Evolutionary conservation across 2,797 vertebrate species (phyloP), one percentile per base, ranked within the genome.

Genomic region (Tenualosa thibaudeaui): DNA sequence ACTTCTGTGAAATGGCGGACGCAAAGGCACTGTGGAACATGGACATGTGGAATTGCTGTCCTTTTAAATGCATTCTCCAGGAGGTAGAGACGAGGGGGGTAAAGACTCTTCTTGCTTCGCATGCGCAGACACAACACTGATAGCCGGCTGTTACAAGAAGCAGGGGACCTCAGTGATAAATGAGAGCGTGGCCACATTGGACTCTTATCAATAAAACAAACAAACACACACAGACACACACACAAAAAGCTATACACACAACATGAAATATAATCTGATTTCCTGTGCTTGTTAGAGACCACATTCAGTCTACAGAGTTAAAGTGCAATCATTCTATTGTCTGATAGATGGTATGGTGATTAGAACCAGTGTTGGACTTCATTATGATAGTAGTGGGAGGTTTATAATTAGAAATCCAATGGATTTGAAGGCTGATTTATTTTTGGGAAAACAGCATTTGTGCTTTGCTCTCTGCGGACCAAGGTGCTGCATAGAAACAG

Each of bases 401-500:
- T 75, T 86, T 78, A 86, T 86, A 86, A 87, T 88, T 90, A 89
- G 85, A 84, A 53, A 84, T 81, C 71, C 65, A 54, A 58, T 37
- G 46, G 71, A 85, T 84, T 83, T 81, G 81, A 87, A 56, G 37
- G 87, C 71, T 86, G 81, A 84, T 86, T 87, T 89, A 89, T 89
- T 89, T 87, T 46, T 15, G 83, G 65, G 83, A 87, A 87, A 85
- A 81, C 71, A 81, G 68, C 50, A 49, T 85, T 89, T 85, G 86
- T 71, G 49, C 82, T 24, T 49, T 37, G 81, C 85, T 56, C 85
- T 86, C 46, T 17, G 40, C 10, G 15, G 50, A 81, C 17, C 12
- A 37, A 82, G 65, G 40, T 87, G 89, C 84, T 85, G 89, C 87
- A 88, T 89, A 92, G 91, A 93, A 88, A 86, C 10, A 85, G 91